Base-by-base conservation (phyloP, 2,113 vertebrate species). In the Donacobius atricapilla region DNA sequence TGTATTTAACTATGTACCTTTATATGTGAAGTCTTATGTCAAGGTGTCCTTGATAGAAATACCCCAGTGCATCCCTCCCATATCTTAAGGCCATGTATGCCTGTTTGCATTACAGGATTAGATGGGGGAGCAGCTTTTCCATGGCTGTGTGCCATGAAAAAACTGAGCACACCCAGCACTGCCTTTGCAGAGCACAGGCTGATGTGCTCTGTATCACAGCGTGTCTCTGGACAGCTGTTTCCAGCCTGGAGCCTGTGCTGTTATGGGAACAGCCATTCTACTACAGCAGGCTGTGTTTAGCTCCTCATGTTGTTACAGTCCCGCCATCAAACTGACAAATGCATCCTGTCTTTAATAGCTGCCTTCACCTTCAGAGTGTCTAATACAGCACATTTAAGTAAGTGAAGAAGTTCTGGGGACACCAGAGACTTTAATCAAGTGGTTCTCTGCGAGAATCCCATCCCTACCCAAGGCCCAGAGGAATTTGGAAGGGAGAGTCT, bases 381-480 rank as follows among this genome's bases (percentile, higher is more conserved):
- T 86, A 24, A 13, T 64, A 3, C 44, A 40, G 30, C 2, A 6
- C 19, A 86, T 28, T 76, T 84, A 18, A 5, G 10, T 47, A 69
- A 89, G 20, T 68, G 57, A 48, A 77, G 37, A 48, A 75, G 10
- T 89, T 47, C 47, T 51, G 73, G 47, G 56, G 44, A 78, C 42
- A 57, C 79, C 44, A 61, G 12, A 68, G 48, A 33, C 17, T 81
- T 69, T 3, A 8, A 30, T 42, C 22, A 50, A 65, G 16, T 83
- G 60, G 83, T 81, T 70, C 65, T 86, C 54, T 90, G 50, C n/a
- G 72, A 76, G 61, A 90, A 61, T 70, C 31, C 47, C 24, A 65
- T 37, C 23, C 18, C 81, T 65, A 33, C 40, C 7, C 9, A 48
- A 76, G 54, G 39, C 47, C 24, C 0, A 0, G 45, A 69, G 48